Conservation (phyloP, 2,888 invertebrate species). For the Tillus elongatus region DNA sequence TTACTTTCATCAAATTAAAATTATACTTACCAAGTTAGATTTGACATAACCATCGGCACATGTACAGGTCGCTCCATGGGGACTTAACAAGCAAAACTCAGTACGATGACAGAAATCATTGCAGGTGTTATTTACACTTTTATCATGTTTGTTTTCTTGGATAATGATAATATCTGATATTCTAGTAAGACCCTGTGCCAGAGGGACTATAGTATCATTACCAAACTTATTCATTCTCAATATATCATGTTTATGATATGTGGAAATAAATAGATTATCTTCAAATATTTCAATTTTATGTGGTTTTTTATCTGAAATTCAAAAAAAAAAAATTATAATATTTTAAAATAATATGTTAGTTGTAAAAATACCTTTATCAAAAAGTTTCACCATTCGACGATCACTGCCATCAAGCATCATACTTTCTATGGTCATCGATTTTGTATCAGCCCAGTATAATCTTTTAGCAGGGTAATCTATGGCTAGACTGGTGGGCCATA, state of each 20-base stretch:
- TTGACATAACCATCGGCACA: conserved; percentile 39
- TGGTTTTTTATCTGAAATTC: conserved; percentile 50
- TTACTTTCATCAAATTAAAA: no score
- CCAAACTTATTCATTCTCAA: conserved; percentile 60
- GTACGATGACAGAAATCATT: conserved; percentile 50
- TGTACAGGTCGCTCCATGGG: conserved; percentile 35
- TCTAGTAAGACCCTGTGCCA: conserved; percentile 48
- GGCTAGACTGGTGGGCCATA: conserved; percentile 69
- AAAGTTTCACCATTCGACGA: conserved; percentile 50
- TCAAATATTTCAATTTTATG: conserved; percentile 67
- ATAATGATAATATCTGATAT: conserved; percentile 58
- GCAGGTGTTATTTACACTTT: conserved; percentile 53
- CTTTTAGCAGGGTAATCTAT: conserved; percentile 65
- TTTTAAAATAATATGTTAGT: background rate
- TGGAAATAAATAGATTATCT: conserved; percentile 57
- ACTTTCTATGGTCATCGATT: conserved; percentile 62
- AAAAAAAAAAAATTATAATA: conserved; percentile 9
- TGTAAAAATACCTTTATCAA: conserved; percentile 41
- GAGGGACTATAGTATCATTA: conserved; percentile 46
- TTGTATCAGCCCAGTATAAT: conserved; percentile 79
- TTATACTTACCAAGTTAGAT: conserved; percentile 34
- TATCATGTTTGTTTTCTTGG: conserved; percentile 56
- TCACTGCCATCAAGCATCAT: conserved; percentile 59
- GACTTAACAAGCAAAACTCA: conserved; percentile 49
- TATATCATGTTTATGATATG: conserved; percentile 54